Conservation (phyloP, 2,113 vertebrate genomes). For the Pristiophorus japonicus region DNA sequence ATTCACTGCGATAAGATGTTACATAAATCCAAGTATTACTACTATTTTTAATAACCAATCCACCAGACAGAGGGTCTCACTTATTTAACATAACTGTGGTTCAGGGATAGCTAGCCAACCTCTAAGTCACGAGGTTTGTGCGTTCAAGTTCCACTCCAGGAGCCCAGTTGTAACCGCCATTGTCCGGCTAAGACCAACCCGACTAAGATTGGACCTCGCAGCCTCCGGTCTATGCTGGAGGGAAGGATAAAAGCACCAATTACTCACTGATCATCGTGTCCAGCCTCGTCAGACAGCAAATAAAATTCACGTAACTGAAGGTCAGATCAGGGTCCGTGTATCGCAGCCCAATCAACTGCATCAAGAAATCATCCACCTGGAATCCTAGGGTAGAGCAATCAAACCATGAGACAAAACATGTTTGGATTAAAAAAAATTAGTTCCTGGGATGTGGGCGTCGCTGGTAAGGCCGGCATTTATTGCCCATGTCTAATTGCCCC, state of each 20-base stretch:
- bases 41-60: background rate
- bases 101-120: background rate
- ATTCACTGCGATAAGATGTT: too few relatives aligned
- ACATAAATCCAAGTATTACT: background rate
- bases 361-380: slow-evolving; percentile 53
- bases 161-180: background rate
- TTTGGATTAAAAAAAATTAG: too few relatives aligned
- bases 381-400: slow-evolving; percentile 50
- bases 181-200: background rate
- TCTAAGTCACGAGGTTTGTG: background rate
- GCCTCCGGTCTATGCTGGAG: background rate
- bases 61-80: background rate
- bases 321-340: slow-evolving; percentile 60
- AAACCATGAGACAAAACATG: background rate
- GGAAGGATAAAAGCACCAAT: background rate
- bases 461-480: too few relatives aligned
- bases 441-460: too few relatives aligned
- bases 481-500: too few relatives aligned
- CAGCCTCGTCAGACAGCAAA: slow-evolving; percentile 60
- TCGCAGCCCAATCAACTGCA: slow-evolving; percentile 59
- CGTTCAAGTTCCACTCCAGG: background rate
- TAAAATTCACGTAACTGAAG: slow-evolving; percentile 62
- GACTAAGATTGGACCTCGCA: background rate
- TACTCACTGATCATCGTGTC: slow-evolving; percentile 59
- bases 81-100: background rate